Conservation (phyloP, 2,797 vertebrate species). For the Nyctibius grandis region DNA sequence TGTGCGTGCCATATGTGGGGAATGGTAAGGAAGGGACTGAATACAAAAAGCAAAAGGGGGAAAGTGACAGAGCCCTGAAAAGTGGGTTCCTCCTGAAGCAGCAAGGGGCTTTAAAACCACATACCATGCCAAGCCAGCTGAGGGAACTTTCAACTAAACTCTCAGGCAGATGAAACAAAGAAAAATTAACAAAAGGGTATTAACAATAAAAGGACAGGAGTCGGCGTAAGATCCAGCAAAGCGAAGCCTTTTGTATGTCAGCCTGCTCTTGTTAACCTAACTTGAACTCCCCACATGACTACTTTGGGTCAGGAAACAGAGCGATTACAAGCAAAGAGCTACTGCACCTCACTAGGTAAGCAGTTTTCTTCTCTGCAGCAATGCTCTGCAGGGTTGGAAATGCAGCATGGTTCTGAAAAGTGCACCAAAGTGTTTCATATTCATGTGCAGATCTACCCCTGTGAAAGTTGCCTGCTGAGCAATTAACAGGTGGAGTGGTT, state of each 20-base stretch:
- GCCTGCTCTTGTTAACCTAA: constrained; percentile 31
- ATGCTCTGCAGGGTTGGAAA: neutral
- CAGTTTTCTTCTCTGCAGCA: neutral
- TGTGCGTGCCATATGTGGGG: neutral
- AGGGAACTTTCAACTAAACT: neutral
- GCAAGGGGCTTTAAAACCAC: neutral
- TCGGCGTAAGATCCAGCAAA: neutral
- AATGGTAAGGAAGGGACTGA: neutral
- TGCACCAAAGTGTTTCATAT: neutral
- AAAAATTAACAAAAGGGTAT: neutral
- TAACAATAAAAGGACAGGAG: neutral
- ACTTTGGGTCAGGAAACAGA: neutral
- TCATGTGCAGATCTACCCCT: neutral
- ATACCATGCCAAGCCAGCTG: neutral
- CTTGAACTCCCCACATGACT: neutral
- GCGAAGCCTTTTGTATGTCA: neutral
- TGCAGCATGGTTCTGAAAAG: neutral
- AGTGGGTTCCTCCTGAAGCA: neutral
- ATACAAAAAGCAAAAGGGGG: neutral
- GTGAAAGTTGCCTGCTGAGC: neutral
- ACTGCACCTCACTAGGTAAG: neutral
- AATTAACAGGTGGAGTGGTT: neutral
- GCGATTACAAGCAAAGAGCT: neutral
- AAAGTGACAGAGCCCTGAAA: constrained; percentile 7
- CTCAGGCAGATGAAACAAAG: neutral